Percentiles rank a stretch among this genome's conserved stretches.
These are phyloP conservation scores for Loris lydekkerianus DNA, from an alignment of 2,797 vertebrate species.

Conservation along the genomic window DNA sequence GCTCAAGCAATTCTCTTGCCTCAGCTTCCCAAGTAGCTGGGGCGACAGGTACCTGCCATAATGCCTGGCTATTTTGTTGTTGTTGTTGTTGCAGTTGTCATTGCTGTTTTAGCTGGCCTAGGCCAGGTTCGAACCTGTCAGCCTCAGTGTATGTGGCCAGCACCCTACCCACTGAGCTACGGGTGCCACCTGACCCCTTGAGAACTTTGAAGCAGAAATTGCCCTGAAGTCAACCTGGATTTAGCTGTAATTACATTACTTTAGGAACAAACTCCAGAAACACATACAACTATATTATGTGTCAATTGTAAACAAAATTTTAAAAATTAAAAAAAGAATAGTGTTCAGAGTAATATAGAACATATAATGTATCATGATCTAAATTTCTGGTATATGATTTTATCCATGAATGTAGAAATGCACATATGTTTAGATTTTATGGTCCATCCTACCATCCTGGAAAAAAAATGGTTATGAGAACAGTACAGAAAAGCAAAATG, in stretches of 20 bases:
- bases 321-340: background rate
- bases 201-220: slow-evolving; percentile 23
- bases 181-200: background rate
- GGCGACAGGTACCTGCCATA: no score
- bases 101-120: no score
- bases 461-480: background rate
- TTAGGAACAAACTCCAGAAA: background rate
- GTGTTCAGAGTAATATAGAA: background rate
- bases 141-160: no score
- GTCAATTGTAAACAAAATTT: background rate
- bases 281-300: background rate
- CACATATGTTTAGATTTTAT: slow-evolving; percentile 17
- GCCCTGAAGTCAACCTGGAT: background rate
- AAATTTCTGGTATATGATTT: background rate
- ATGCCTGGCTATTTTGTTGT: no score
- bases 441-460: background rate
- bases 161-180: no score
- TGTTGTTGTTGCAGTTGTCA: no score
- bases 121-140: no score
- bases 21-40: no score
- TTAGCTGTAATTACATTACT: background rate
- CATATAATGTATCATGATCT: background rate
- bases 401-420: background rate
- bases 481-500: background rate
- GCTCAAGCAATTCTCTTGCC: no score